Percentiles rank a stretch among this genome's conserved stretches.
These are phyloP conservation scores for Pentalonia nigronervosa DNA, from an alignment of 1,140 invertebrate species.

Conservation along the genomic window DNA sequence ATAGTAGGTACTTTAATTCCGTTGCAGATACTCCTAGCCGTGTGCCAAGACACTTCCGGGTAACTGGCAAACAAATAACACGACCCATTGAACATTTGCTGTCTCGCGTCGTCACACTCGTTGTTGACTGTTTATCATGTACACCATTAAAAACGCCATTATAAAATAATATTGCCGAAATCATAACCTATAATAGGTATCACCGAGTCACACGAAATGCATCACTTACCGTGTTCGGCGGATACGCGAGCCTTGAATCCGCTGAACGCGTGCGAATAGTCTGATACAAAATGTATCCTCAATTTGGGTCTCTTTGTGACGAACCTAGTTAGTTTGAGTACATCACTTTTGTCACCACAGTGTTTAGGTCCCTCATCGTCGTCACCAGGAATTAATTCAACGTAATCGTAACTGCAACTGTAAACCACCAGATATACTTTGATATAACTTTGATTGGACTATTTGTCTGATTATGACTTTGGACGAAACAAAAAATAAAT, in stretches of 20 bases:
- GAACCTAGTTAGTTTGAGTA: constrained; percentile 75
- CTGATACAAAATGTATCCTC: constrained; percentile 72
- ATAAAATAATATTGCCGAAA: background rate
- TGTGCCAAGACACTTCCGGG: constrained; percentile 76
- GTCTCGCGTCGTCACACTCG: constrained; percentile 72
- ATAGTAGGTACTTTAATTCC: constrained; percentile 67
- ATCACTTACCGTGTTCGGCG: constrained; percentile 72
- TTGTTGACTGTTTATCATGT: constrained; percentile 62
- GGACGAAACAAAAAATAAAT: too few species aligned
- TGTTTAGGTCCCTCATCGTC: constrained; percentile 59
- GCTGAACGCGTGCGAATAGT: constrained; percentile 75
- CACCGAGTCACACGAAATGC: background rate
- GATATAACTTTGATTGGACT: too few species aligned
- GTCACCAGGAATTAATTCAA: constrained; percentile 69
- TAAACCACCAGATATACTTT: background rate
- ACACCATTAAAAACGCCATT: background rate
- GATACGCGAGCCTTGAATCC: constrained; percentile 75
- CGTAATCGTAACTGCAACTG: constrained; percentile 77
- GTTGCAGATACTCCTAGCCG: constrained; percentile 75
- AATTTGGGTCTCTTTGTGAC: constrained; percentile 67
- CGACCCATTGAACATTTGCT: constrained; percentile 71
- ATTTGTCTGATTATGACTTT: too few species aligned
- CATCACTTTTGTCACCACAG: constrained; percentile 78
- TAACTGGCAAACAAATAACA: constrained; percentile 78
- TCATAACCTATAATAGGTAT: background rate